phyloP scores from a whole-genome alignment of 2,888 invertebrate species.

The Epinotia nisella region DNA sequence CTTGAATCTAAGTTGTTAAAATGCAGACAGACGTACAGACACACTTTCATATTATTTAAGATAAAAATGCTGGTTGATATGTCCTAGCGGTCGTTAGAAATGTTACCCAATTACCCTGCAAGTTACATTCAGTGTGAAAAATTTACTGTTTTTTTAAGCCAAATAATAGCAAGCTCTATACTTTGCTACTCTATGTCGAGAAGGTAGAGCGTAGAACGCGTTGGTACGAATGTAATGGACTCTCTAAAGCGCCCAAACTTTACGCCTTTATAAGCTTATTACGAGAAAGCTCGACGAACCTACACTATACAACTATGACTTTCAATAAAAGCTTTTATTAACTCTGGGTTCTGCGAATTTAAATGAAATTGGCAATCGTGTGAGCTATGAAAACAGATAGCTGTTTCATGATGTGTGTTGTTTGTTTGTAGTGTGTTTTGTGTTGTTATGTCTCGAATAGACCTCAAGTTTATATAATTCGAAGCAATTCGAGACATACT shows the following conservation, averaged over 20 bases:
- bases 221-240: conserved; percentile 73
- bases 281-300: conserved; percentile 27
- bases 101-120: too few relatives aligned
- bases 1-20: too few relatives aligned
- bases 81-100: too few relatives aligned
- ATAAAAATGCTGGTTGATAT: too few relatives aligned
- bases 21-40: too few relatives aligned
- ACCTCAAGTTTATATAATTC: too few relatives aligned
- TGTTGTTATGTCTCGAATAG: too few relatives aligned
- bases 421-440: too few relatives aligned
- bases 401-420: too few relatives aligned
- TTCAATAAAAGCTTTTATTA: conserved; percentile 16
- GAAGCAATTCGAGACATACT: neutral
- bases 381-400: neutral
- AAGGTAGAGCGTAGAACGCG: conserved; percentile 63
- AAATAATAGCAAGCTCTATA: neutral
- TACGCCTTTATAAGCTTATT: conserved; percentile 53
- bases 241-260: conserved; percentile 55
- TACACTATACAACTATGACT: conserved; percentile 33
- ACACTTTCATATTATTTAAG: too few relatives aligned
- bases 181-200: conserved; percentile 48
- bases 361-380: neutral
- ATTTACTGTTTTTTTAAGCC: neutral
- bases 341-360: neutral
- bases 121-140: neutral